Percentiles rank a stretch among this genome's conserved stretches.
These are phyloP conservation scores for Eurypyga helias DNA, from an alignment of 2,113 vertebrate species.

Conservation along the genomic window DNA sequence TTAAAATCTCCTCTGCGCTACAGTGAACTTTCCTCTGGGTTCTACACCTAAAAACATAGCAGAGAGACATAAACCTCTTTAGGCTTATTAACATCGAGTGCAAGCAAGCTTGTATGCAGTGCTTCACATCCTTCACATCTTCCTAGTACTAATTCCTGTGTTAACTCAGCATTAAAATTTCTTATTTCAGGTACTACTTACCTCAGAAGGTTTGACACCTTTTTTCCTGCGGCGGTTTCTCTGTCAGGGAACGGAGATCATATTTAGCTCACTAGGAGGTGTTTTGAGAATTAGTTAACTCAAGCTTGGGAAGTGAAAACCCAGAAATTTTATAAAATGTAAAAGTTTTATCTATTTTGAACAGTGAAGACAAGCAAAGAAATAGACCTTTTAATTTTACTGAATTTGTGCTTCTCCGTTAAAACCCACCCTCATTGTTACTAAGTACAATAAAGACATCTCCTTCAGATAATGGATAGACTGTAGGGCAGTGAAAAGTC, in stretches of 20 bases:
- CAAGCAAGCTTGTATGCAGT: neutral
- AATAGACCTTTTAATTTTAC: neutral
- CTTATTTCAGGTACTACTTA: neutral
- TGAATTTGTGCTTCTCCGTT: neutral
- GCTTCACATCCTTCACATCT: neutral
- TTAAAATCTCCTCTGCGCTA: neutral
- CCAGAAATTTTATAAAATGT: neutral
- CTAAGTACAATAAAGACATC: neutral
- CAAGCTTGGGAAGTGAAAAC: neutral
- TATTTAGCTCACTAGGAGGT: neutral
- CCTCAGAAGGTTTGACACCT: neutral
- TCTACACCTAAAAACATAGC: neutral
- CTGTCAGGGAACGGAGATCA: neutral
- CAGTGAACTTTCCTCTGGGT: neutral
- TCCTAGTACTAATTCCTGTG: neutral
- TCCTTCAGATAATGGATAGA: neutral
- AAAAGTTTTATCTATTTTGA: neutral
- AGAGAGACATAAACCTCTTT: neutral
- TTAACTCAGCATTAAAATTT: neutral
- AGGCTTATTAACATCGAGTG: neutral
- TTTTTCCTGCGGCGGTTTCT: neutral
- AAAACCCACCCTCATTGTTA: neutral
- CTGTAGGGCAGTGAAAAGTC: neutral
- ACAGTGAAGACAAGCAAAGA: neutral
- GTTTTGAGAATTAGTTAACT: neutral